Base-by-base conservation (phyloP, 2,113 vertebrate genomes). In the Scophthalmus maximus region DNA sequence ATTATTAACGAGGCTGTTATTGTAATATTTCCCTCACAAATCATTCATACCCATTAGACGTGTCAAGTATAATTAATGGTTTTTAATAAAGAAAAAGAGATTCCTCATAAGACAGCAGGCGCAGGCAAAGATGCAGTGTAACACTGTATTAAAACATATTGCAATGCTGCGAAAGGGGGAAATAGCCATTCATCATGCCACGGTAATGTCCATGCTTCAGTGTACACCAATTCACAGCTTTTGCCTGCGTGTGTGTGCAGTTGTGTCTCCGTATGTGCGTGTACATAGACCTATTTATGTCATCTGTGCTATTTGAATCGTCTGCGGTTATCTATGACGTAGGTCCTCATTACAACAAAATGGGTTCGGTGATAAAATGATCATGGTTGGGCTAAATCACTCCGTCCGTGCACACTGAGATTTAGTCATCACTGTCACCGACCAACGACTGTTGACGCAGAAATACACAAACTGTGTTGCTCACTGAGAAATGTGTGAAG, bases 141-240 rank as follows among this genome's bases (percentile, higher is more conserved):
- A 83, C 57, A 72, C 64, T 84, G 68, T 83, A 91, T 91, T 91
- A 89, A 91, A 93, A 93, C 78, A 88, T 88, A 91, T 92, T 92
- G 91, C 82, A 85, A 76, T 83, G 87, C 72, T 85, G 74, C 73
- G 84, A 78, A 85, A 88, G 50, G 62, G 81, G 61, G 82, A 88
- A 89, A 88, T 57, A 82, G 65, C 76, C 85, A 92, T 94, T 91
- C 68, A 91, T 93, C 92, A 91, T 80, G 67, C 69, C 68, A 76
- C 47, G 57, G 78, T 85, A 89, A 87, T 66, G 80, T 83, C 79
- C 62, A 82, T 84, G 73, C 79, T 86, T 91, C 82, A 82, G 50
- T 84, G 77, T 86, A 83, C 84, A 78, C 62, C 73, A 84, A 46
- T 79, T 68, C 85, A 71, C 65, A 66, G 74, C 74, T 61, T 67